Evolutionary conservation across 2,113 vertebrate genomes (phyloP).

Genomic region (Vulpes lagopus): DNA sequence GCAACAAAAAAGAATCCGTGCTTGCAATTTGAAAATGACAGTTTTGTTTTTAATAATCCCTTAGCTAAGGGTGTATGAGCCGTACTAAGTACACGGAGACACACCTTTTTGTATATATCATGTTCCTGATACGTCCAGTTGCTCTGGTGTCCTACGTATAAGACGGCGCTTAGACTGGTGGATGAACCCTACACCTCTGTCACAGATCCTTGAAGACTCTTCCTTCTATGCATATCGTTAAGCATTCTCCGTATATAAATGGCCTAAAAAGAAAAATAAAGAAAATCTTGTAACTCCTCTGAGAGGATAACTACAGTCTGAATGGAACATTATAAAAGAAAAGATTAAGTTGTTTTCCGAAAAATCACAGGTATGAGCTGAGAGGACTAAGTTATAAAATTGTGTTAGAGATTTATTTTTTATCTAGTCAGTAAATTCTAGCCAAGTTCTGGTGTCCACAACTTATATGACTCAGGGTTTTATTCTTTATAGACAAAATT

Average conservation of each 20-base stretch:
- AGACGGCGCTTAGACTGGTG: not conserved
- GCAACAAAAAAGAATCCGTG: not conserved
- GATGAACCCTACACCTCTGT: not conserved
- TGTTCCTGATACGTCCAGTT: not conserved
- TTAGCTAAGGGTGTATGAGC: not conserved
- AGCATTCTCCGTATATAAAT: not conserved
- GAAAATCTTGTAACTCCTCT: not conserved
- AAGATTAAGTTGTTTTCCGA: not conserved
- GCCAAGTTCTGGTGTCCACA: not conserved
- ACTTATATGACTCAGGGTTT: not conserved
- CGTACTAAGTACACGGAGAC: not conserved
- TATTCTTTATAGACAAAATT: no score
- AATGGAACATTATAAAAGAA: not conserved
- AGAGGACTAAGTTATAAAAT: not conserved
- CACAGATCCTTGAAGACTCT: not conserved
- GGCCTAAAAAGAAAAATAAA: slow-evolving; percentile 6
- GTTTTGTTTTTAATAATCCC: slow-evolving; percentile 22
- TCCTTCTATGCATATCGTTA: not conserved
- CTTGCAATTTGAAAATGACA: not conserved
- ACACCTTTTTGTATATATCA: not conserved
- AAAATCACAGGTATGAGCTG: not conserved
- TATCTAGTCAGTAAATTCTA: not conserved
- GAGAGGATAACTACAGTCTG: not conserved
- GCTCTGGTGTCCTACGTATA: not conserved
- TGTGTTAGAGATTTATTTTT: slow-evolving; percentile 19